phyloP scores from a whole-genome alignment of 2,797 vertebrate genomes.

The Pangasius macronema region DNA sequence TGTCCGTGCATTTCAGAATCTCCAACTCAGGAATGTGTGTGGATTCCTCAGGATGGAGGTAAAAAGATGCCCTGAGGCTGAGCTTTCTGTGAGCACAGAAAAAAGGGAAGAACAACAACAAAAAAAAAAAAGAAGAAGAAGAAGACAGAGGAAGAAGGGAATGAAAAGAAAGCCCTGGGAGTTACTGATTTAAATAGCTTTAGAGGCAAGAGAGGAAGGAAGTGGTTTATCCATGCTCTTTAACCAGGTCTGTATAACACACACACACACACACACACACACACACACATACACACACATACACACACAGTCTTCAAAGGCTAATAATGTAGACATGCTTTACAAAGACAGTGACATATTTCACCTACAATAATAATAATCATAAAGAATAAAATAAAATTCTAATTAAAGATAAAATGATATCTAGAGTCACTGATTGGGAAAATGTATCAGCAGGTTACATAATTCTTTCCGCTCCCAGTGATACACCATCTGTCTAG shows the following conservation, averaged over 20 bases:
- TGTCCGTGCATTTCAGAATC: slow-evolving; percentile 49
- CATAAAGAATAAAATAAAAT: not conserved
- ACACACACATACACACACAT: slow-evolving; percentile 15
- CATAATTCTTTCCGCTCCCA: not conserved
- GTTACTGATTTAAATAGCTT: slow-evolving; percentile 5
- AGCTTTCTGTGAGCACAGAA: not conserved
- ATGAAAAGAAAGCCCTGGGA: not conserved
- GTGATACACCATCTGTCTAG: slow-evolving; percentile 5
- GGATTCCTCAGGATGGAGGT: slow-evolving; percentile 63
- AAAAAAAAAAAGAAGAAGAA: not conserved
- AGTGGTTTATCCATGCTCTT: slow-evolving; percentile 5
- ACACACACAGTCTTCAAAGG: slow-evolving; percentile 12
- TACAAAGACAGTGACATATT: not conserved
- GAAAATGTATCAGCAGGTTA: not conserved
- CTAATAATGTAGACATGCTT: not conserved
- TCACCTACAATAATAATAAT: not conserved
- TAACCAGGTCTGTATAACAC: slow-evolving; percentile 9
- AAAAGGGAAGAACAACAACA: too few species aligned
- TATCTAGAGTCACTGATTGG: not conserved
- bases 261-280: slow-evolving; percentile 8
- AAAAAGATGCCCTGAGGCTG: not conserved
- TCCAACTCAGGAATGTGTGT: slow-evolving; percentile 64
- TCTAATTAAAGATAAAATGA: not conserved
- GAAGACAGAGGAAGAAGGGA: not conserved
- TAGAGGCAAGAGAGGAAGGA: slow-evolving; percentile 32